A percentile compares a stretch with the other conserved stretches of the same genome.
Evolutionary conservation across 2,113 vertebrate genomes (phyloP).

Genomic region (Carassius auratus): DNA sequence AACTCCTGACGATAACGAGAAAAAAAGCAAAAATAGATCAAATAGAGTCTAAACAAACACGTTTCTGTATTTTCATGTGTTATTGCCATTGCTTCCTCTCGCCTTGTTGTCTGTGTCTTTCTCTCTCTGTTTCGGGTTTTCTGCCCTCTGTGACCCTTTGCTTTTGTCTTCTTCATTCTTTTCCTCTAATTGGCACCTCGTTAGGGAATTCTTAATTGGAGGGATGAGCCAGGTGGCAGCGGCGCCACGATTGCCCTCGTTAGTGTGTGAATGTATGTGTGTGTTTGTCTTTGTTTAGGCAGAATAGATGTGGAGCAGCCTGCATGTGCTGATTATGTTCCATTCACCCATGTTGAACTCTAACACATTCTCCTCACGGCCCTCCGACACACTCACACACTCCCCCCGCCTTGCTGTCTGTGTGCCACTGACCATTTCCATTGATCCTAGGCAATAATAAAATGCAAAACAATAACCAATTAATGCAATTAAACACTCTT

Average conservation of each 20-base stretch:
- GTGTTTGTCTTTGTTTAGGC: constrained; percentile 29
- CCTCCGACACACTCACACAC: constrained; percentile 3
- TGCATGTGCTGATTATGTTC: constrained; percentile 36
- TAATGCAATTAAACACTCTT: not conserved
- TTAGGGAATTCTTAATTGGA: constrained; percentile 33
- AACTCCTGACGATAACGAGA: not conserved
- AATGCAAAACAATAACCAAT: not conserved
- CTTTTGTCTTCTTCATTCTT: constrained; percentile 22
- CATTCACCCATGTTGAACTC: constrained; percentile 42
- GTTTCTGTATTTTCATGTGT: constrained; percentile 20
- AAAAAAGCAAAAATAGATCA: constrained; percentile 9
- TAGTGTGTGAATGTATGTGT: constrained; percentile 27
- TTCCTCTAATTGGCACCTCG: constrained; percentile 20
- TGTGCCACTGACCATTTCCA: not conserved
- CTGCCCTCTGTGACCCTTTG: constrained; percentile 1
- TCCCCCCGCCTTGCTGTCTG: not conserved
- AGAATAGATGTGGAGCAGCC: constrained; percentile 26
- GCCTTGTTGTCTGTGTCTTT: not conserved
- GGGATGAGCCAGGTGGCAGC: constrained; percentile 40
- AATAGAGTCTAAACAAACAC: constrained; percentile 5
- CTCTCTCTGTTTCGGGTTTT: constrained; percentile 8
- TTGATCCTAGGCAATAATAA: not conserved
- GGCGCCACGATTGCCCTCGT: constrained; percentile 7
- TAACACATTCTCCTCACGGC: constrained; percentile 22
- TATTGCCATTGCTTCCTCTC: constrained; percentile 7